A percentile compares a stretch with the other conserved stretches of the same genome.
Evolutionary conservation across 2,113 vertebrate genomes (phyloP).

Genomic region (Hydrochoerus hydrochaeris): DNA sequence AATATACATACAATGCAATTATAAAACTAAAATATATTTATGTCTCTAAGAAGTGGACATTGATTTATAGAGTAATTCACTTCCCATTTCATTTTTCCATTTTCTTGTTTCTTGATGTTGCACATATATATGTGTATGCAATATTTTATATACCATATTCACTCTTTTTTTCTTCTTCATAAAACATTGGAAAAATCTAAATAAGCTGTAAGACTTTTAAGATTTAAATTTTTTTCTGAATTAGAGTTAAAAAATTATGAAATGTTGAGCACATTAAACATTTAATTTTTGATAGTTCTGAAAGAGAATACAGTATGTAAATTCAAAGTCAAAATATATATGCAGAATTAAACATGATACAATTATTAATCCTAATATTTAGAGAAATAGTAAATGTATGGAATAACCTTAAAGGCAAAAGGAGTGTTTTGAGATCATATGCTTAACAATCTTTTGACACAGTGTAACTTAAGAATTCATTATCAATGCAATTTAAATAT

Average conservation of each 20-base stretch:
- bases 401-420: background rate
- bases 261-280: background rate
- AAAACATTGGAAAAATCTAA: slow-evolving; percentile 2
- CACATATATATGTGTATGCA: background rate
- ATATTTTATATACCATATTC: background rate
- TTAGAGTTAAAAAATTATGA: too few relatives aligned
- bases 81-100: background rate
- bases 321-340: background rate
- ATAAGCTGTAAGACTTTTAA: background rate
- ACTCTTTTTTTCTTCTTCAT: background rate
- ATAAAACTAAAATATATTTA: background rate
- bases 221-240: slow-evolving; percentile 9
- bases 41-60: background rate
- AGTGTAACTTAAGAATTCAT: background rate
- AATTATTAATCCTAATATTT: background rate
- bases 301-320: background rate
- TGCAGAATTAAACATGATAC: slow-evolving; percentile 6
- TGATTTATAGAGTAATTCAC: background rate
- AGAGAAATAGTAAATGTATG: background rate
- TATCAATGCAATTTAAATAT: background rate
- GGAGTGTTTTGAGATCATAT: background rate
- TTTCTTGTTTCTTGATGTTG: background rate
- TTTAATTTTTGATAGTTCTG: background rate
- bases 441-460: background rate
- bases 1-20: background rate